Evolutionary conservation across 2,888 invertebrate species (phyloP), one percentile per base, ranked within the genome.

Genomic region (Lordiphosa andalusiaca): DNA sequence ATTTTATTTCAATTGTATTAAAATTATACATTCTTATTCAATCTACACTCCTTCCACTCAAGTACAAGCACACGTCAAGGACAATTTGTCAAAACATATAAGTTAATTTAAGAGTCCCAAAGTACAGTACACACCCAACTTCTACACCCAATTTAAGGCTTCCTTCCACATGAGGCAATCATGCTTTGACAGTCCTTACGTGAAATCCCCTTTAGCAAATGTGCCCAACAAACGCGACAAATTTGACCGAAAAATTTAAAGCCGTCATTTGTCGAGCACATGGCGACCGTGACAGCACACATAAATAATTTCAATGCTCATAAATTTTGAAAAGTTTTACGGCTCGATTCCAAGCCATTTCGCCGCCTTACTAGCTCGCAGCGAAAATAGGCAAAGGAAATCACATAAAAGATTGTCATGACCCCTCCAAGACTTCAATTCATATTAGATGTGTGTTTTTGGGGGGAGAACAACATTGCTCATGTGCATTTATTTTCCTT

Each of bases 291-390:
- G 35, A 47, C 47, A 47, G 4, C 61, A 66, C 56, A 59, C 47
- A 81, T 85, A 85, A 85, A 84, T 85, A 71, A 81, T 84, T 73
- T 81, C 73, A 70, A 55, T 55, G 70, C 75, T 74, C 85, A 85
- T 85, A 85, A 85, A 85, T 84, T 84, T 73, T 40, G 65, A 51
- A 57, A 69, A 72, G 65, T 73, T 76, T 65, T 73, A 75, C 76
- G 63, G 73, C 73, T 71, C 64, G 48, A 67, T 58, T 62, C 41
- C 56, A 40, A 36, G 67, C 66, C 66, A 71, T 69, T 71, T 71
- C 30, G 66, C 72, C 30, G 66, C 72, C 69, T 66, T 60, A 71
- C 23, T 25, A 40, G 16, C 30, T 44, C 7, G 51, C 62, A 54
- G 30, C 21, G 39, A 55, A 42, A 71, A 59, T 64, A 51, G 64